phyloP scores from a whole-genome alignment of 2,888 invertebrate species.

The Synergus umbraculus region DNA sequence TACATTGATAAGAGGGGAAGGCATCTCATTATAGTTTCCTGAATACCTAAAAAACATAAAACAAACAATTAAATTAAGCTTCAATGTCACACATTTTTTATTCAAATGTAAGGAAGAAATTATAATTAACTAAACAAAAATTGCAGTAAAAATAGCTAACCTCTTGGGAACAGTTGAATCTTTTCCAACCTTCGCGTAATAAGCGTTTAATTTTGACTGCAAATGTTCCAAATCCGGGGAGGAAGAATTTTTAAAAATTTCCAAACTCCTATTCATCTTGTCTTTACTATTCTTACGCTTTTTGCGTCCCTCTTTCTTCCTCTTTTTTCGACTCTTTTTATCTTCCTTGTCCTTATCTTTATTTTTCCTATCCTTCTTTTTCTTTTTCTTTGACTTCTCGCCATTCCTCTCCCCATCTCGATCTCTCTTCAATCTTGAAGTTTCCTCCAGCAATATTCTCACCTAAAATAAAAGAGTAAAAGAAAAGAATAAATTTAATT shows the following conservation, averaged over 20 bases:
- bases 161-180: conserved; percentile 79
- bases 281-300: conserved; percentile 78
- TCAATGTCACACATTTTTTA: conserved; percentile 62
- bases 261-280: conserved; percentile 82
- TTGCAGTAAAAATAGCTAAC: conserved; percentile 69
- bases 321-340: conserved; percentile 79
- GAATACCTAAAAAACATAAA: conserved; percentile 73
- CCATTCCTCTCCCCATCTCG: conserved; percentile 86
- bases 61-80: conserved; percentile 71
- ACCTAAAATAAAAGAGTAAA: conserved; percentile 76
- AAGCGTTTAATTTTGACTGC: conserved; percentile 87
- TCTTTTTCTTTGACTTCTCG: conserved; percentile 83
- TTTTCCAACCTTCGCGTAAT: conserved; percentile 88
- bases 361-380: conserved; percentile 86
- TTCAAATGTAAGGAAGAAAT: conserved; percentile 40
- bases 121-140: background rate
- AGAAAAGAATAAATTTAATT: background rate
- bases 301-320: conserved; percentile 82
- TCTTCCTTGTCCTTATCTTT: conserved; percentile 84
- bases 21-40: conserved; percentile 75
- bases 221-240: conserved; percentile 87
- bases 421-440: conserved; percentile 87
- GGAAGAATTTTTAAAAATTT: conserved; percentile 82
- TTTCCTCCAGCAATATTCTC: conserved; percentile 89
- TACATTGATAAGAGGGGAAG: conserved; percentile 76